A percentile compares a stretch with the other conserved stretches of the same genome.
Conservation (phyloP, 2,888 invertebrate genomes). For the Brachypalpus laphriformis region DNA sequence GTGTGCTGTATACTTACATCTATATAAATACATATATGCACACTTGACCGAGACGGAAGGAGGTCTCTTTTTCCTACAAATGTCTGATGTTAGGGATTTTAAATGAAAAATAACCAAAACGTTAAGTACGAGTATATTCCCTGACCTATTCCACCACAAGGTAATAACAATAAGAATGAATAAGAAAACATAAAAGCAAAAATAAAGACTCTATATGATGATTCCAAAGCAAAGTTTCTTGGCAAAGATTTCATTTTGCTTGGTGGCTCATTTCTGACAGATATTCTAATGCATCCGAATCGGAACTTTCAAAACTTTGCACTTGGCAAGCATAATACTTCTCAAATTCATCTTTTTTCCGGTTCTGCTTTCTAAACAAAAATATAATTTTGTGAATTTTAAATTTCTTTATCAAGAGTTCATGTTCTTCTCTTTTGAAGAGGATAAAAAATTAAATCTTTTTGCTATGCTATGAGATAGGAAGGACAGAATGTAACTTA, state of each 20-base stretch:
- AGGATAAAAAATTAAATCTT: conserved; percentile 13
- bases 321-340: conserved; percentile 63
- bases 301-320: conserved; percentile 57
- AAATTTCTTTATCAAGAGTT: conserved; percentile 33
- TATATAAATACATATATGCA: background rate
- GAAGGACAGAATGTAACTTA: conserved; percentile 32
- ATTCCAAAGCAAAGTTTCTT: conserved; percentile 55
- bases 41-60: background rate
- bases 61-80: background rate
- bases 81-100: background rate
- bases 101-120: background rate
- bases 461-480: conserved; percentile 2
- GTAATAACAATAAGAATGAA: background rate
- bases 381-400: conserved; percentile 42
- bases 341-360: conserved; percentile 43
- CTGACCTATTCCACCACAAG: conserved; percentile 41
- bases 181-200: background rate
- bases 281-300: conserved; percentile 55
- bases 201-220: background rate
- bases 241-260: conserved; percentile 44
- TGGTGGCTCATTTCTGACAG: conserved; percentile 46
- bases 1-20: background rate
- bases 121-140: conserved; percentile 6
- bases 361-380: conserved; percentile 53
- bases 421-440: conserved; percentile 31